Conservation (phyloP, 2,888 invertebrate genomes). For the Congeria kusceri region DNA sequence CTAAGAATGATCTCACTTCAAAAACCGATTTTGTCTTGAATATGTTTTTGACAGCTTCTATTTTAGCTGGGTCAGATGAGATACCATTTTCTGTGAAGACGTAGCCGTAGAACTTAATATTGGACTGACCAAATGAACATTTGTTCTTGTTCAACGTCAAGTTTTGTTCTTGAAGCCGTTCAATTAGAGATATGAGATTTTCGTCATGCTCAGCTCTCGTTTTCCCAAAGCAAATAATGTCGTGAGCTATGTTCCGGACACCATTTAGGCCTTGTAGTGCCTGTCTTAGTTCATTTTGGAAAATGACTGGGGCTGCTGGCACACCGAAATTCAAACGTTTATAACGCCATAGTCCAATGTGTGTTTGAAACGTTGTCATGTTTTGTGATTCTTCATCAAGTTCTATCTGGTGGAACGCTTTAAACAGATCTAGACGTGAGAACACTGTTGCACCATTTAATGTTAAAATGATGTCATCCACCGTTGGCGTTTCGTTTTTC, state of each 20-base stretch:
- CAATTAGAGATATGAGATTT: neutral
- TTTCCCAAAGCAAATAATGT: conserved; percentile 9
- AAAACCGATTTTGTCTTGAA: too few species aligned
- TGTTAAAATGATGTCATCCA: conserved; percentile 58
- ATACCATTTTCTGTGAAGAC: too few species aligned
- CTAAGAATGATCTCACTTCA: too few species aligned
- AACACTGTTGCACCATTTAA: conserved; percentile 63
- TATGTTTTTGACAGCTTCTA: too few species aligned
- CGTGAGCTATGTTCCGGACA: neutral
- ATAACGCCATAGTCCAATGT: conserved; percentile 46
- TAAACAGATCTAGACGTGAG: conserved; percentile 52
- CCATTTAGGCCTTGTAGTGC: neutral
- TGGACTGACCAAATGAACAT: conserved; percentile 1
- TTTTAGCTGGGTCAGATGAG: too few species aligned
- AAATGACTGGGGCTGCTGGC: conserved; percentile 16
- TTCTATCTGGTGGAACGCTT: conserved; percentile 66
- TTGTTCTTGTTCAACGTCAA: conserved; percentile 38
- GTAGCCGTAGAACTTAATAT: too few species aligned
- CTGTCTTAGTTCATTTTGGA: conserved; percentile 35
- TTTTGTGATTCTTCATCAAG: conserved; percentile 53
- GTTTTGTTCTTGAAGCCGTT: conserved; percentile 4
- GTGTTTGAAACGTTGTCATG: conserved; percentile 61
- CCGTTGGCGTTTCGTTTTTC: conserved; percentile 45
- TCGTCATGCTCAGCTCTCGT: conserved; percentile 2
- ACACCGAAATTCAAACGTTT: conserved; percentile 37